These are phyloP conservation scores for Nicator chloris DNA, from an alignment of 2,113 vertebrate species.

Conservation along the genomic window DNA sequence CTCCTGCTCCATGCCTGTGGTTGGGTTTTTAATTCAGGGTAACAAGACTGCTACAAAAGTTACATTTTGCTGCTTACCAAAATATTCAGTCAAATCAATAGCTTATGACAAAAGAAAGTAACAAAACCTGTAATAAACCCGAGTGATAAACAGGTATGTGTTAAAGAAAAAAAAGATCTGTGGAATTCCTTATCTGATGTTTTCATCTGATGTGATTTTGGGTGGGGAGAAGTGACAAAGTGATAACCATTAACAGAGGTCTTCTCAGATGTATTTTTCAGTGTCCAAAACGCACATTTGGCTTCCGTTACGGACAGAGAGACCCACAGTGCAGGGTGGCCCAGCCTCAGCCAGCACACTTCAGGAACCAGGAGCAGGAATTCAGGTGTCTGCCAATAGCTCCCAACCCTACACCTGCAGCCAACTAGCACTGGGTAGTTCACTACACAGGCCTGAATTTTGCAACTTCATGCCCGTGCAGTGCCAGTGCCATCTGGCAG, in stretches of 20 bases:
- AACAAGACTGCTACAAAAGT: neutral
- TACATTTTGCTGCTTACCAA: neutral
- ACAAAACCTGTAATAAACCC: neutral
- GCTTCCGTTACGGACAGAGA: neutral
- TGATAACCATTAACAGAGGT: neutral
- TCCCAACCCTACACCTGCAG: neutral
- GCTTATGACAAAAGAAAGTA: neutral
- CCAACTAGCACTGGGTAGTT: neutral
- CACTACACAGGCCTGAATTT: neutral
- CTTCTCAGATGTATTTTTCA: neutral
- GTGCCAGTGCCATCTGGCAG: neutral
- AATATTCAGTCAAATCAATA: neutral
- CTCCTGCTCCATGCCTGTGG: neutral
- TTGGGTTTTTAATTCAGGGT: neutral
- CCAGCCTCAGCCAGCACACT: neutral
- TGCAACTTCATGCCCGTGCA: neutral
- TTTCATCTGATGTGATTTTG: neutral
- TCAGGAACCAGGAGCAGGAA: neutral
- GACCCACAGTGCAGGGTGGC: neutral
- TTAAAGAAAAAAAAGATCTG: neutral
- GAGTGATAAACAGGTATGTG: neutral
- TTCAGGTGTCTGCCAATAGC: fast-evolving
- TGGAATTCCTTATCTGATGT: neutral
- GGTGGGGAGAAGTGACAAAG: neutral
- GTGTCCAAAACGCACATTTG: neutral